A percentile compares a stretch with the other conserved stretches of the same genome.
Evolutionary conservation across 2,113 vertebrate genomes (phyloP).

Genomic region (Ictalurus furcatus): DNA sequence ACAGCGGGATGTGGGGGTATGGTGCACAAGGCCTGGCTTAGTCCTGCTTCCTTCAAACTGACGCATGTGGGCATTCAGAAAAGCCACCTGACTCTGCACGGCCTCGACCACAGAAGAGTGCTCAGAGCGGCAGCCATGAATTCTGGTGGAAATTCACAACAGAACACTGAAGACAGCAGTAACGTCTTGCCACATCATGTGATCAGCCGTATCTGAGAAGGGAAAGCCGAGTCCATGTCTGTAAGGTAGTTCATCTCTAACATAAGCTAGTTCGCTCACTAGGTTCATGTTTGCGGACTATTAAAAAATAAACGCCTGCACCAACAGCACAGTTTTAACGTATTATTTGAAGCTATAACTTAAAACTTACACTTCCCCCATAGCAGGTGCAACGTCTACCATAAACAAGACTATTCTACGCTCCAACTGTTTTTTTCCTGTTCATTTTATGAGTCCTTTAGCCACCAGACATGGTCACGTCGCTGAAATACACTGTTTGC

Average conservation of each 20-base stretch:
- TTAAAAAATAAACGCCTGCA: neutral
- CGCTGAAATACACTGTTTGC: neutral
- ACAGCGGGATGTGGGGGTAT: constrained; percentile 12
- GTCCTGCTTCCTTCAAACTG: constrained; percentile 30
- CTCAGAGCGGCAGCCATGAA: constrained; percentile 4
- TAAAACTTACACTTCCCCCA: neutral
- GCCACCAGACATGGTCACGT: neutral
- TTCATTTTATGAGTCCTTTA: neutral
- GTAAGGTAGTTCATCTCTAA: neutral
- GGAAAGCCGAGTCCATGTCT: neutral
- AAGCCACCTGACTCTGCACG: constrained; percentile 23
- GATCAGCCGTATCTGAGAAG: neutral
- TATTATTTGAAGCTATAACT: neutral
- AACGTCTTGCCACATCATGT: neutral
- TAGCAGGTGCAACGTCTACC: neutral
- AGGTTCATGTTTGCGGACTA: neutral
- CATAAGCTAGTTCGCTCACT: neutral
- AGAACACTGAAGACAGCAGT: neutral
- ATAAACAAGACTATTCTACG: neutral
- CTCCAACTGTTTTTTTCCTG: neutral
- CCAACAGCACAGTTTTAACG: neutral
- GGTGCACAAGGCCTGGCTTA: constrained; percentile 33
- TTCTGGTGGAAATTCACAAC: neutral
- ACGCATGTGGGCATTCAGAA: constrained; percentile 28
- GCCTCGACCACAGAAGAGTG: neutral